Conservation (phyloP, 2,113 vertebrate species). For the Lepisosteus oculatus region DNA sequence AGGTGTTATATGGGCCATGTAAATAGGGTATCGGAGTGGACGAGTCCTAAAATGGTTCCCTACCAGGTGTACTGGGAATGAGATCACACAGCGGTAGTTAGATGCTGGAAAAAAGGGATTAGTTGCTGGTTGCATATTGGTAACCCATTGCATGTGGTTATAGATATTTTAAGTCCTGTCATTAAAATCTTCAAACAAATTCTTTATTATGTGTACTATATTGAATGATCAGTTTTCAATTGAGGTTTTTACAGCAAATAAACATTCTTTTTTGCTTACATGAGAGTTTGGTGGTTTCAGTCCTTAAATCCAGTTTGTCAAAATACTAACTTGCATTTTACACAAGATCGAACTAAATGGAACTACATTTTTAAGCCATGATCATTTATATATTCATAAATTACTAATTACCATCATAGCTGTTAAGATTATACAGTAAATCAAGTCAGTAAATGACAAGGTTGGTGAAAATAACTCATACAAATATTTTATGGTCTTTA, state of each 20-base stretch:
- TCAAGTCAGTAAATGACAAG: no score
- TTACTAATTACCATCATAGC: no score
- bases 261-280: slow-evolving; percentile 64
- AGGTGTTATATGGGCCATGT: no score
- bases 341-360: no score
- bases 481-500: no score
- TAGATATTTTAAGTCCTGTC: slow-evolving; percentile 68
- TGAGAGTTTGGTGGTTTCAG: slow-evolving; percentile 18
- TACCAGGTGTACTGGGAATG: neutral
- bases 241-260: slow-evolving; percentile 74
- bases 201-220: slow-evolving; percentile 67
- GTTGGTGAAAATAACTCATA: no score
- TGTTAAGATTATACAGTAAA: no score
- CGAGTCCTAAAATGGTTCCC: neutral
- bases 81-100: slow-evolving; percentile 23
- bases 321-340: no score
- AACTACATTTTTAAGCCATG: no score
- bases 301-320: neutral
- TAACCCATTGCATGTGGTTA: slow-evolving; percentile 73
- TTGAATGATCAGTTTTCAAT: slow-evolving; percentile 64
- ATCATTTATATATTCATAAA: no score
- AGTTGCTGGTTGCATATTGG: slow-evolving; percentile 65
- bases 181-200: slow-evolving; percentile 53
- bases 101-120: slow-evolving; percentile 42
- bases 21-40: neutral